These are phyloP conservation scores for Calypte anna DNA, from an alignment of 2,113 vertebrate species.

Conservation along the genomic window DNA sequence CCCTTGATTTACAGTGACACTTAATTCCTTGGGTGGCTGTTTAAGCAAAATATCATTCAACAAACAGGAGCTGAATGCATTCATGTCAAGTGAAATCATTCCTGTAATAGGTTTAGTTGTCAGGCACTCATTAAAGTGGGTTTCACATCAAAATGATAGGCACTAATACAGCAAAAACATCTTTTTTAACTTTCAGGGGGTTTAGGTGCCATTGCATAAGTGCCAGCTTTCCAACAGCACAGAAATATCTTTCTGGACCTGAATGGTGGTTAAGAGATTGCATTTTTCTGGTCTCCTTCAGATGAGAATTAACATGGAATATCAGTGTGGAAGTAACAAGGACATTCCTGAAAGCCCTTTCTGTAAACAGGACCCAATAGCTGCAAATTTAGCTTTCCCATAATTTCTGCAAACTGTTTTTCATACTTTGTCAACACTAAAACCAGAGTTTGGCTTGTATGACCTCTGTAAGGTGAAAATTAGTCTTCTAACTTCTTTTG, in stretches of 20 bases:
- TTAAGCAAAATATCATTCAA: slow-evolving; percentile 64
- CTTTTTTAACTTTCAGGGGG: slow-evolving; percentile 45
- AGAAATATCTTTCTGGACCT: neutral
- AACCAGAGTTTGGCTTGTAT: neutral
- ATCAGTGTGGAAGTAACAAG: neutral
- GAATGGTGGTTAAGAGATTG: fast-evolving
- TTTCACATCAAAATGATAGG: slow-evolving; percentile 79
- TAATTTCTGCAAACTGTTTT: neutral
- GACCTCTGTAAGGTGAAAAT: neutral
- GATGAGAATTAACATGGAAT: neutral
- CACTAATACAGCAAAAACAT: slow-evolving; percentile 75
- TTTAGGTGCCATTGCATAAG: neutral
- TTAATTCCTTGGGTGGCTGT: slow-evolving; percentile 58
- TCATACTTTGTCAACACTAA: neutral
- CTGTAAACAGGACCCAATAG: neutral
- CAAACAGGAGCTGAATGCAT: slow-evolving; percentile 73
- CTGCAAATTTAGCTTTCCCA: neutral
- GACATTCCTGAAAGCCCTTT: neutral
- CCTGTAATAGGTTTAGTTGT: slow-evolving; percentile 74
- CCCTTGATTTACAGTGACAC: neutral
- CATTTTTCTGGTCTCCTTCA: neutral
- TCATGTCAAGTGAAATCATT: slow-evolving; percentile 75
- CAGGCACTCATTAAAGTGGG: slow-evolving; percentile 79
- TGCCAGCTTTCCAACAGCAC: neutral
- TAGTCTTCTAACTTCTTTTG: neutral